Evolutionary conservation across 2,797 vertebrate species (phyloP).

Genomic region (Rhynchotus rufescens): DNA sequence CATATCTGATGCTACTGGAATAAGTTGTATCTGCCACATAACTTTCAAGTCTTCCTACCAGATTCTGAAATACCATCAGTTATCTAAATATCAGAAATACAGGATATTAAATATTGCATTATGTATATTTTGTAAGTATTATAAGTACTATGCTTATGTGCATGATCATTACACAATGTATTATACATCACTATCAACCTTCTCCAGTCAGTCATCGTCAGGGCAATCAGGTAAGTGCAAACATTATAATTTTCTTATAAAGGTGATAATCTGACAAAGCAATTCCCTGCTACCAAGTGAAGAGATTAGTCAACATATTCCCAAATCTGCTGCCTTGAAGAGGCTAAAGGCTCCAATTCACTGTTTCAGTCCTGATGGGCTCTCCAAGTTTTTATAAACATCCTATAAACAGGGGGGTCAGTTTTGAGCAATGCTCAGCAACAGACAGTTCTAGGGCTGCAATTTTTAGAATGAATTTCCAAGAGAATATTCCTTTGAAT

Average conservation of each 20-base stretch:
- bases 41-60: background rate
- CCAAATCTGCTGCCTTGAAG: background rate
- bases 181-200: background rate
- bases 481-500: background rate
- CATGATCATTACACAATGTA: background rate
- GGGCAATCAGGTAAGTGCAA: background rate
- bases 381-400: background rate
- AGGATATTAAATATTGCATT: background rate
- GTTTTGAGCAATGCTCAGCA: background rate
- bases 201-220: background rate
- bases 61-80: background rate
- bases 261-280: background rate
- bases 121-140: background rate
- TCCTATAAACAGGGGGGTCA: fast-evolving
- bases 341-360: background rate
- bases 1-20: background rate
- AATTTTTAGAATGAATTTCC: background rate
- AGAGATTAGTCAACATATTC: background rate
- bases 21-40: background rate
- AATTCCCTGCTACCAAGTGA: background rate
- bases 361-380: background rate
- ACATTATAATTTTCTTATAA: background rate
- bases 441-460: background rate
- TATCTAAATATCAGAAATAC: background rate
- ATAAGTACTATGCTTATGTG: background rate